Evolutionary conservation across 2,797 vertebrate genomes (phyloP).

Genomic region (Hydrophis major): DNA sequence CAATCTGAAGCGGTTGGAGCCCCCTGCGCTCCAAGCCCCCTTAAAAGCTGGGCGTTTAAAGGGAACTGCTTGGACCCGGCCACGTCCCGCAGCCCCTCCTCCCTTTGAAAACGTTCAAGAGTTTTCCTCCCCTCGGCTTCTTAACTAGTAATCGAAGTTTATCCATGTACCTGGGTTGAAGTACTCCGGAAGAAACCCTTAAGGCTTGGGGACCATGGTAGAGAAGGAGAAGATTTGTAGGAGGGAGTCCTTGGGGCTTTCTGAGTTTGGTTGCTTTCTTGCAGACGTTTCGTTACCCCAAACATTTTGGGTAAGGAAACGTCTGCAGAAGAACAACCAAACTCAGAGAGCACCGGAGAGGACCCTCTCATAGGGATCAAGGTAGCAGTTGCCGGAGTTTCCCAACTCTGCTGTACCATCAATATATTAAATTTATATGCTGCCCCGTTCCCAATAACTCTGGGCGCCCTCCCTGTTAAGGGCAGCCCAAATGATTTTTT

Average conservation of each 20-base stretch:
- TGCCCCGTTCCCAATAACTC: neutral
- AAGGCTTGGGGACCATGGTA: neutral
- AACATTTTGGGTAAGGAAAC: neutral
- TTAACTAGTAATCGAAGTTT: neutral
- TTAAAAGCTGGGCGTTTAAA: neutral
- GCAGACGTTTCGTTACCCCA: neutral
- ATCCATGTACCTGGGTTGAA: neutral
- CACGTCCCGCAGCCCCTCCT: neutral
- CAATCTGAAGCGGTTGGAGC: neutral
- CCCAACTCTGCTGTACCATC: neutral
- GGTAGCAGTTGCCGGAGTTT: neutral
- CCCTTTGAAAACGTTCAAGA: neutral
- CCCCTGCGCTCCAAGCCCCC: neutral
- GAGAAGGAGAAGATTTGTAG: neutral
- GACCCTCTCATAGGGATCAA: neutral
- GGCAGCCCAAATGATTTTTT: neutral
- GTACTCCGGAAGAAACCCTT: neutral
- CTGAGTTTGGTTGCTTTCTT: neutral
- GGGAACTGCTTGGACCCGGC: neutral
- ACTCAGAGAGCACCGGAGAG: neutral
- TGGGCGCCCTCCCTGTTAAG: neutral
- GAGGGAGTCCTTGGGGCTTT: neutral
- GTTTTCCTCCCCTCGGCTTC: neutral
- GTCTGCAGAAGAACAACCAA: neutral
- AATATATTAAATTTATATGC: neutral